Conservation (phyloP, 2,797 vertebrate species). For the Crocodylus rhombifer region DNA sequence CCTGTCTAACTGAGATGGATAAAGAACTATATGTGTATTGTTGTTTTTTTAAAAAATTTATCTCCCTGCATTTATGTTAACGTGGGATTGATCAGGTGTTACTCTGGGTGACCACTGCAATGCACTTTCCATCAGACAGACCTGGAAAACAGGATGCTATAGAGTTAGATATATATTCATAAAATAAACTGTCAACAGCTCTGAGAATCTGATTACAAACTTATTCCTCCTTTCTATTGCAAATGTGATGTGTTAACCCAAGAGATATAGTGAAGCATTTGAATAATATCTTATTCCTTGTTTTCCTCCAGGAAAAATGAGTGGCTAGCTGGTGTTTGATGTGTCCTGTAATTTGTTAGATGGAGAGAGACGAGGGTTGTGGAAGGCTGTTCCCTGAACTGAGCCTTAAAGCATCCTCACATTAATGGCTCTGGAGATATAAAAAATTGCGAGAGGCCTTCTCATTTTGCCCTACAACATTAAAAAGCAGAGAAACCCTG, state of each 20-base stretch:
- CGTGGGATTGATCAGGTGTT: slow-evolving; percentile 24
- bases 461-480: background rate
- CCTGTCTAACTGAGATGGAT: background rate
- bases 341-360: background rate
- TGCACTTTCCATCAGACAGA: slow-evolving; percentile 15
- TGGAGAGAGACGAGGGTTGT: background rate
- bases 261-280: background rate
- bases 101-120: slow-evolving; percentile 12
- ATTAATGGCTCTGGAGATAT: background rate
- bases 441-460: background rate
- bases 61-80: slow-evolving; percentile 36
- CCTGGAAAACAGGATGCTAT: background rate
- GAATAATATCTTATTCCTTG: slow-evolving; percentile 6
- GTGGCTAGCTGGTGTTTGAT: background rate
- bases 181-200: slow-evolving; percentile 25
- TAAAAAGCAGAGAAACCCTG: background rate
- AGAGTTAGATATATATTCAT: background rate
- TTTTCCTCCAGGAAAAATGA: background rate
- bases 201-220: background rate
- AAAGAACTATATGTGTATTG: background rate
- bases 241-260: background rate
- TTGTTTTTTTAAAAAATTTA: background rate
- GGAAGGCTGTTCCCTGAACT: background rate
- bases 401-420: background rate
- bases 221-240: background rate